phyloP scores from a whole-genome alignment of 2,113 vertebrate genomes.

The Gambusia holbrooki region DNA sequence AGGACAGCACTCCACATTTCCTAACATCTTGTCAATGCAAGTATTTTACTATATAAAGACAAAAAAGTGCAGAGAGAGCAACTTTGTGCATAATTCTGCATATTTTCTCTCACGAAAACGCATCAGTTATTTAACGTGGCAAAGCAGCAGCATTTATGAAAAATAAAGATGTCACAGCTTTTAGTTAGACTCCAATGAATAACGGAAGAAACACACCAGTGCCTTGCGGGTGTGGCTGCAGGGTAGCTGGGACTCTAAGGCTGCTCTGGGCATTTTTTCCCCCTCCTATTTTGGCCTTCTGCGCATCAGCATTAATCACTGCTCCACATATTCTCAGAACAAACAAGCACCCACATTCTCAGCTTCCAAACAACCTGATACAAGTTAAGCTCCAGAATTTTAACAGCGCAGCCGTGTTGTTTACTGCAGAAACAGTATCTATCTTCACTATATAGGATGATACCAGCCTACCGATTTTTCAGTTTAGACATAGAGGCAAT shows the following conservation, averaged over 20 bases:
- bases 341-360: slow-evolving; percentile 39
- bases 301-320: slow-evolving; percentile 62
- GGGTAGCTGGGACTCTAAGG: slow-evolving; percentile 55
- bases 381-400: slow-evolving; percentile 28
- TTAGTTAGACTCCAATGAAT: slow-evolving; percentile 39
- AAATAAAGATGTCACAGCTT: slow-evolving; percentile 50
- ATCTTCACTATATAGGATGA: slow-evolving; percentile 39
- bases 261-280: slow-evolving; percentile 53
- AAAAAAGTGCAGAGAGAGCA: not conserved
- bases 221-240: slow-evolving; percentile 59
- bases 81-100: slow-evolving; percentile 25
- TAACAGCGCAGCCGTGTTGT: slow-evolving; percentile 18
- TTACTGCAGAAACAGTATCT: slow-evolving; percentile 24
- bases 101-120: slow-evolving; percentile 48
- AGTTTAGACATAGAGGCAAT: slow-evolving; percentile 9
- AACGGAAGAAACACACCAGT: slow-evolving; percentile 32
- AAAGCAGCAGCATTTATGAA: slow-evolving; percentile 32
- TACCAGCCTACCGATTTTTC: slow-evolving; percentile 13
- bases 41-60: not conserved
- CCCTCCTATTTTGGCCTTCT: slow-evolving; percentile 51
- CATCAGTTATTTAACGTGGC: slow-evolving; percentile 37
- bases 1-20: not conserved
- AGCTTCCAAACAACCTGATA: slow-evolving; percentile 27
- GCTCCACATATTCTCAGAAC: slow-evolving; percentile 16
- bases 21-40: not conserved